Conservation (phyloP, 2,113 vertebrate genomes). For the Poeciliopsis prolifica region DNA sequence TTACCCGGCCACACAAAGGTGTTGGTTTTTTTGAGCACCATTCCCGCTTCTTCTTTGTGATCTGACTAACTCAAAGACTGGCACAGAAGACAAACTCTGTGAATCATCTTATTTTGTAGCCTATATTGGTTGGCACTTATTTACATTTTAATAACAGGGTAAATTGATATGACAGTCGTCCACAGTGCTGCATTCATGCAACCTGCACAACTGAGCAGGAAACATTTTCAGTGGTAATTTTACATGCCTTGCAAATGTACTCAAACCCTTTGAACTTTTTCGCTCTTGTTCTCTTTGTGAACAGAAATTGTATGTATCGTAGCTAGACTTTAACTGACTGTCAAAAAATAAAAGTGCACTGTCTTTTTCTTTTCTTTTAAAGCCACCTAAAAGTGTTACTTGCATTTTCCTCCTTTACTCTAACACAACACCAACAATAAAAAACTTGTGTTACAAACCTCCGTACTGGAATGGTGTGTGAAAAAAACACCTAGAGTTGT, state of each 20-base stretch:
- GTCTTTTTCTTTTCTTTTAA: not conserved
- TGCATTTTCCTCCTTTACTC: not conserved
- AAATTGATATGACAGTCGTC: constrained; percentile 61
- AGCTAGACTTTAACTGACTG: not conserved
- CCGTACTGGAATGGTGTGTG: no score
- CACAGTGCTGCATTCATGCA: constrained; percentile 47
- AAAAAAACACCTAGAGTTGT: no score
- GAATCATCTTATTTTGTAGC: constrained; percentile 5
- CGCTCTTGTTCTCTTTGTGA: not conserved
- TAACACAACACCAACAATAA: not conserved
- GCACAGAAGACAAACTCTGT: constrained; percentile 21
- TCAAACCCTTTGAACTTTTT: not conserved
- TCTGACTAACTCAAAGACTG: constrained; percentile 36
- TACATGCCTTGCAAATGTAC: not conserved
- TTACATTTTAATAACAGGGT: constrained; percentile 40
- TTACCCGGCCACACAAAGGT: constrained; percentile 53
- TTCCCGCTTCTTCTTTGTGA: constrained; percentile 18
- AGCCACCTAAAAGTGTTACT: not conserved
- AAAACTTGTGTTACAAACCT: no score
- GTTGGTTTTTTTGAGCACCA: constrained; percentile 51
- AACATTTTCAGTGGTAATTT: constrained; percentile 32
- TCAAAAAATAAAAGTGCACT: not conserved
- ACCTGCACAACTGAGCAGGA: constrained; percentile 36
- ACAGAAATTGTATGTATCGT: not conserved
- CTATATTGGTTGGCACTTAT: constrained; percentile 18